Base-by-base conservation (phyloP, 2,888 invertebrate genomes). In the Zelleria hepariella region DNA sequence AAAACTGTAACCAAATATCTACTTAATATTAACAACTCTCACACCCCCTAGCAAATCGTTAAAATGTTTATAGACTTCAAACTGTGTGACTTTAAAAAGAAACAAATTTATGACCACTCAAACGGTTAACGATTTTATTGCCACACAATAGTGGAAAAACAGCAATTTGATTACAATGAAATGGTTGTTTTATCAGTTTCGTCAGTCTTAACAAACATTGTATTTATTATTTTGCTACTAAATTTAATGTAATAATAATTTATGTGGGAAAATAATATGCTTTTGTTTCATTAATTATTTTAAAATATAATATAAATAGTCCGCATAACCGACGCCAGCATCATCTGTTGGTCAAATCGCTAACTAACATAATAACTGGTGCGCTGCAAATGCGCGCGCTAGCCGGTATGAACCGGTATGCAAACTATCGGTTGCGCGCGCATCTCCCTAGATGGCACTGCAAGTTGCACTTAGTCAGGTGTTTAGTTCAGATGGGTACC, bases 51-150 rank as follows among this genome's bases (percentile, higher is more conserved):
- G 69, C 73, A 76, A 42, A 77, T 83, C 87, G 86, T 88, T 84
- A 87, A 86, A 42, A 85, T 76, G 85, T 86, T 86, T 88, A 88
- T 86, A 78, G 82, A 83, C 85, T 86, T 74, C 77, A 80, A 86
- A 86, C 82, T 80, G 80, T 80, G 79, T 75, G 80, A 84, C 86
- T 86, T 86, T 85, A 83, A 87, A 86, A 88, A 86, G 84, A 84
- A 77, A 86, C 85, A 86, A 86, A 86, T 88, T 86, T 87, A 87
- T 78, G 84, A 85, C 86, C 86, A 86, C 84, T 86, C 86, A 81
- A 80, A 82, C 79, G 75, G 81, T 86, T 88, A 82, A 86, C 83
- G 77, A 82, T 85, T 87, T 88, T 87, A 87, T 86, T 84, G 77
- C 78, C 68, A 66, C 69, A 66, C 73, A 80, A 80, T 83, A 80